Conservation (phyloP, 2,113 vertebrate species). For the Passer montanus region DNA sequence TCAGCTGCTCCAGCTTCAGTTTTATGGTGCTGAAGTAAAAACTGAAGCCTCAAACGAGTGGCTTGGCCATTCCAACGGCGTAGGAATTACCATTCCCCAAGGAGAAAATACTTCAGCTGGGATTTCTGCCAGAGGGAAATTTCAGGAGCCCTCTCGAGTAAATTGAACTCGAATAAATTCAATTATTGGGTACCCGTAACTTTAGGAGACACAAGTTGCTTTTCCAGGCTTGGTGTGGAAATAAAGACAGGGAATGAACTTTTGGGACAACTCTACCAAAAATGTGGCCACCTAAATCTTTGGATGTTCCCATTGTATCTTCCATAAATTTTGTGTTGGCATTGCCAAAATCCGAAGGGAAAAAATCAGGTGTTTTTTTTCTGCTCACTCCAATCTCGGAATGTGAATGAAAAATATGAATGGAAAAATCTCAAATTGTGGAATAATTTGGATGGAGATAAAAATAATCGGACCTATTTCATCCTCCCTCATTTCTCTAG, state of each 20-base stretch:
- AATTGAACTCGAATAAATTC: neutral
- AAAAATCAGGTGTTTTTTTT: rapidly evolving
- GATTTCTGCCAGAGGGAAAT: neutral
- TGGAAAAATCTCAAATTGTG: neutral
- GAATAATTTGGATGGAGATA: neutral
- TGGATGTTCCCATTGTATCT: rapidly evolving
- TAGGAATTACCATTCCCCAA: neutral
- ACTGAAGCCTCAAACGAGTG: neutral
- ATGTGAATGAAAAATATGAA: rapidly evolving
- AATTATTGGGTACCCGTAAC: neutral
- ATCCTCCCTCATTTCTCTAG: neutral
- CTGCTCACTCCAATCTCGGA: rapidly evolving
- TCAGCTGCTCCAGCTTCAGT: neutral
- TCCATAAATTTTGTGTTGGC: neutral
- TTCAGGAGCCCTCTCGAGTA: neutral
- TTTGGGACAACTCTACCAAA: neutral
- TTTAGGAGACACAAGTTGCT: neutral
- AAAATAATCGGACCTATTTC: neutral
- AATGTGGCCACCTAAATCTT: neutral
- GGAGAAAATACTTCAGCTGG: neutral
- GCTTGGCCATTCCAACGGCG: neutral
- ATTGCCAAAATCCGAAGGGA: neutral
- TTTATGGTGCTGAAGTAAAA: constrained; percentile 18
- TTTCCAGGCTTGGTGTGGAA: neutral
- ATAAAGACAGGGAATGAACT: neutral